phyloP scores from a whole-genome alignment of 2,888 invertebrate genomes.

The Germaria angustata region DNA sequence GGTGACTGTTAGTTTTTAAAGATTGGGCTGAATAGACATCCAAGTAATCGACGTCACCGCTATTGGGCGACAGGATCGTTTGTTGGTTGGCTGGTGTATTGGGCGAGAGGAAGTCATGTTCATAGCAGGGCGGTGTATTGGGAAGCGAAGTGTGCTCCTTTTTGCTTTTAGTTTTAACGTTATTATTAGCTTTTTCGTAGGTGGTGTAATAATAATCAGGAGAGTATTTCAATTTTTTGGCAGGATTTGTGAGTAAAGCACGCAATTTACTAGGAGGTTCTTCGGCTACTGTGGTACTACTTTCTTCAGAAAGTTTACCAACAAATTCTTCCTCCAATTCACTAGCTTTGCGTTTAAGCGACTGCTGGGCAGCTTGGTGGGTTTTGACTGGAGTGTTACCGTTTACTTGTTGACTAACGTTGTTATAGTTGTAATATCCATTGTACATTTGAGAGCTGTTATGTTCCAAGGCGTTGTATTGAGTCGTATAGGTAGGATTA shows the following conservation, averaged over 20 bases:
- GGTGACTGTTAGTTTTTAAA: slow-evolving; percentile 69
- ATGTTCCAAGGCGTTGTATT: slow-evolving; percentile 64
- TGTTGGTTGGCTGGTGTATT: slow-evolving; percentile 71
- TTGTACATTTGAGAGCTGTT: slow-evolving; percentile 56
- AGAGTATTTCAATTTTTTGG: slow-evolving; percentile 77
- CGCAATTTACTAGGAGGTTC: slow-evolving; percentile 81
- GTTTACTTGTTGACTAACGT: background rate
- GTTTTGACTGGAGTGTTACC: background rate
- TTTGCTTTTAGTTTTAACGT: slow-evolving; percentile 61
- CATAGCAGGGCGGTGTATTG: slow-evolving; percentile 73
- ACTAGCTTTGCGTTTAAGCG: slow-evolving; percentile 37
- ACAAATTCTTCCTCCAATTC: slow-evolving; percentile 10
- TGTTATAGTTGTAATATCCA: slow-evolving; percentile 68
- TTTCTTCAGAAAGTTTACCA: background rate
- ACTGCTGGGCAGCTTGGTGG: background rate
- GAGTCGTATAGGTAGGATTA: slow-evolving; percentile 69
- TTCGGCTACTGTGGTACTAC: slow-evolving; percentile 40
- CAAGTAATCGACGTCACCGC: slow-evolving; percentile 76
- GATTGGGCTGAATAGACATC: slow-evolving; percentile 75
- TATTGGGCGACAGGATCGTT: slow-evolving; percentile 75
- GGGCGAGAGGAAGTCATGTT: slow-evolving; percentile 68
- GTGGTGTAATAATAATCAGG: slow-evolving; percentile 77
- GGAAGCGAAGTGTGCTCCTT: slow-evolving; percentile 39
- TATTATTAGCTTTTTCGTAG: slow-evolving; percentile 70
- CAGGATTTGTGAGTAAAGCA: slow-evolving; percentile 81